Base-by-base conservation (phyloP, 2,888 invertebrate genomes). In the Portevinia maculata region DNA sequence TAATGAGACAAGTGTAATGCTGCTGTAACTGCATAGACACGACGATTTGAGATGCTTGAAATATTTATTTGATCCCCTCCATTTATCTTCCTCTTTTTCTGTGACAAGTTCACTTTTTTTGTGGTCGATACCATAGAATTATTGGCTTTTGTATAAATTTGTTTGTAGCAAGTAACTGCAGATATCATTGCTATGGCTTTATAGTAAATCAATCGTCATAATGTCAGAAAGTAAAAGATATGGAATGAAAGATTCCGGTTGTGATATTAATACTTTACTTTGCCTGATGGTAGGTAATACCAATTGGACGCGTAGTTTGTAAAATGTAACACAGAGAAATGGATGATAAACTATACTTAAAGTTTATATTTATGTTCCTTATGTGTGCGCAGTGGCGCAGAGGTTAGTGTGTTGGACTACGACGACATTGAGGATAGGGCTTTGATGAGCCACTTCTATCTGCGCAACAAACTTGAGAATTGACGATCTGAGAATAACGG, bases 71-170 rank as follows among this genome's bases (percentile, higher is more conserved):
- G 53, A n/a, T 53, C n/a, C 21, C 19, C 34, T 53, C 8, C 4
- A 34, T 53, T 53, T 37, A 32, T 53, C 30, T 17, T 17, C 32
- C 30, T 34, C n/a, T 8, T 37, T 19, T 21, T 21, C 13, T 53
- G 34, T 21, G 53, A 53, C 53, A 53, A 53, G 53, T 53, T 37
- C 34, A 53, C 34, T 37, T 34, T 53, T 53, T 17, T 21, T 2
- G 34, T 21, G 21, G 34, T 37, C 13, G 19, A 34, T 21, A 37
- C 34, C 19, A 53, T 21, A 21, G 34, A 34, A 6, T 7, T 52
- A 32, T 17, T 19, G 32, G 34, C 34, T 21, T 53, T 53, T 1
- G 7, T 21, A 7, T 8, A 37, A 13, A 19, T 21, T 34, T 44
- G 8, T 44, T 9, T 9, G 34, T 21, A 7, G 19, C 21, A 19